Base-by-base conservation (phyloP, 2,113 vertebrate species). In the Albula goreensis region DNA sequence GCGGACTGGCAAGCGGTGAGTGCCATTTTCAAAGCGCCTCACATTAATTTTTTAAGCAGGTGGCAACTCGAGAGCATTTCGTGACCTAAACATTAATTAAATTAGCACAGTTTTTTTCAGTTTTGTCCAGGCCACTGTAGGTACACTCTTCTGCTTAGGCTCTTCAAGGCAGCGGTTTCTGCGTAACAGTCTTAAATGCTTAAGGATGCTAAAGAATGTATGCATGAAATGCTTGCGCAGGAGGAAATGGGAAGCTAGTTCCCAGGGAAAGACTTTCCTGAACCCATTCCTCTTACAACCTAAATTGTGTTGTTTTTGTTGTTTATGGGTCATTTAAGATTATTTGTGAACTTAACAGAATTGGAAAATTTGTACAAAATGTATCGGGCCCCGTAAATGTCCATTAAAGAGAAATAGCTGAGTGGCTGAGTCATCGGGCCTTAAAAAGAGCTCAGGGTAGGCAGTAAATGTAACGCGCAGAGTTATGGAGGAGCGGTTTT, bases 321-420 rank as follows among this genome's bases (percentile, higher is more conserved):
- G 2, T 50, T 80, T 50, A 50, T 50, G 48, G 70, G n/a, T 74
- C 70, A 74, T 74, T 74, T 74, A 74, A 74, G 70, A 74, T 74
- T n/a, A 74, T 74, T 74, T 74, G 70, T 74, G n/a, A 74, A 74
- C n/a, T 74, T 74, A 74, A 74, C 70, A 74, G 70, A 70, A 70
- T 70, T 70, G 63, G 63, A 70, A 17, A 74, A n/a, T 3, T 74
- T 74, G 70, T 31, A 31, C n/a, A 74, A 74, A 80, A 50, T 80
- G 5, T 41, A 50, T 50, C 79, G 5, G 31, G 50, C 48, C 79
- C 79, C 2, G 52, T 82, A n/a, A 52, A 31, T 5, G 51, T 19
- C 52, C 52, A 79, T 85, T 80, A 85, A 79, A 85, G 83, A 80
- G 77, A 85, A 51, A 85, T 85, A 82, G 82, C 78, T 60, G 11